Evolutionary conservation across 2,797 vertebrate genomes (phyloP), one percentile per base, ranked within the genome.

Genomic region (Microhierax caerulescens): DNA sequence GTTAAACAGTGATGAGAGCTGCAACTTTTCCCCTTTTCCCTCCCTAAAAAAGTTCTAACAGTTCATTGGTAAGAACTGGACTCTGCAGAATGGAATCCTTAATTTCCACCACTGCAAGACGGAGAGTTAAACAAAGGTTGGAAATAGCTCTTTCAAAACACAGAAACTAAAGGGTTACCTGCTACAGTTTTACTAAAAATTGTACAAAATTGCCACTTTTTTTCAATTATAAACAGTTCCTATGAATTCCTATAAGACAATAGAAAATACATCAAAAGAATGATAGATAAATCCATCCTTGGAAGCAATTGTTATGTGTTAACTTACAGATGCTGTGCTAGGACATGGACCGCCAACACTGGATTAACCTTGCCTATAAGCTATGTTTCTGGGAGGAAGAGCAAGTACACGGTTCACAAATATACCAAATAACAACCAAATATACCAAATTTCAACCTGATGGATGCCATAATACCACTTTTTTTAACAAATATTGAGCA

Each of bases 301-400:
- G 98, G 99, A 99, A 98, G 98, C 98, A 99, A 99, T 98, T 99
- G 98, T 98, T 99, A 98, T 98, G 98, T 99, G 98, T 99, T 98
- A 99, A 99, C 99, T 99, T 99, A 99, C 99, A 99, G 99, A 98
- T 99, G 99, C 98, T 99, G 99, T 99, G 99, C 99, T 99, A 99
- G 97, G 99, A 99, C 99, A 98, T 99, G 99, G 99, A 98, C 98
- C 98, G 97, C 98, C 99, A 99, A 99, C 99, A 99, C 99, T 99
- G 99, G 99, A 99, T 99, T 99, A 99, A 99, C 99, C 99, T 99
- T 98, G 99, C 99, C 99, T 99, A 99, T 98, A 98, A 99, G 99
- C 99, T 99, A 99, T 99, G 99, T 99, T 98, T 98, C 99, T 99
- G 99, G 99, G 99, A 99, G 99, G 99, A 99, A 99, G 99, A 99